Evolutionary conservation across 2,888 invertebrate genomes (phyloP), one percentile per base, ranked within the genome.

Genomic region (Cinara cedri): DNA sequence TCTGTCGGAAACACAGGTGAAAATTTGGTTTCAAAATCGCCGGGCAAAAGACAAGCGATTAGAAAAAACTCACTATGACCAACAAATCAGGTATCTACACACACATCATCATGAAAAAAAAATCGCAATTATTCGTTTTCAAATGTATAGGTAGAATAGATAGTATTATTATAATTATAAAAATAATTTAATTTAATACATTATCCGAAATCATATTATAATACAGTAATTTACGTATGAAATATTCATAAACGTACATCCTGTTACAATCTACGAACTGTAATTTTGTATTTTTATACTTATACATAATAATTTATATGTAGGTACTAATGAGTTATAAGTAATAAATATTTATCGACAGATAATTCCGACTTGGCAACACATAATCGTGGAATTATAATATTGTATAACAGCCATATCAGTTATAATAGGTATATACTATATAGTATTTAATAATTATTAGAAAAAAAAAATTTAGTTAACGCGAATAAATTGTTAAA

Each of bases 1-100:
- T 57, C 84, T 88, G 57, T 86, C 87, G 0, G 94, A 94, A 85
- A 94, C 93, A 0, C 90, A 94, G 87, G 93, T 94, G 83, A 94
- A 94, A 86, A 94, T 94, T 81, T 94, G 93, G 93, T 97, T 97
- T 86, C 97, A 97, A 87, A 97, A 97, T 86, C 89, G 97, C 82
- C 89, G 97, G 83, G 97, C 97, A 34, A 97, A 97, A 87, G 97
- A 97, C 86, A 97, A 97, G 87, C 88, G 97, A 82, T 95, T 97
- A 83, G 97, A 97, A 85, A 97, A 97, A 85, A 97, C 97, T 0
- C 96, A 96, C 83, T 89, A 96, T 82, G 97, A 97, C 87, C 96
- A 96, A 85, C 96, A 96, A 84, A 95, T 95, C 86, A 91, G 96
- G 96, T 96, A 87, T n/a, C n/a, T n/a, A n/a, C n/a, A n/a, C n/a